A percentile compares a stretch with the other conserved stretches of the same genome.
phyloP scores from a whole-genome alignment of 2,888 invertebrate species.

The Drosophila seclusa region DNA sequence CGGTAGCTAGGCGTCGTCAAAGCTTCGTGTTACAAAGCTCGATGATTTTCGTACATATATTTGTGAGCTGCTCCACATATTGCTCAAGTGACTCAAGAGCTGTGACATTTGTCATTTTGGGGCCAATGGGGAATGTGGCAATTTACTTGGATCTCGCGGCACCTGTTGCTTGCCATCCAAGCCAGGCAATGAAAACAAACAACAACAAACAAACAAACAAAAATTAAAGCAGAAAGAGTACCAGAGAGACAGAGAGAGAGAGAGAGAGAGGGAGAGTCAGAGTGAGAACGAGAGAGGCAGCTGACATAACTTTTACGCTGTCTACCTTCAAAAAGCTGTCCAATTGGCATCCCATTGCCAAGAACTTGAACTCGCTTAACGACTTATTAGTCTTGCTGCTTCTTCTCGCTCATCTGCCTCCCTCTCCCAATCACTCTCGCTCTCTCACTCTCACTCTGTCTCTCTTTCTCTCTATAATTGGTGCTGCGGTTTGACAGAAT shows the following conservation, averaged over 20 bases:
- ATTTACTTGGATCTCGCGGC: conserved; percentile 37
- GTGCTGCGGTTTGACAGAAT: conserved; percentile 51
- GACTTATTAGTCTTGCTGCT: conserved; percentile 25
- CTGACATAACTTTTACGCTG: conserved; percentile 59
- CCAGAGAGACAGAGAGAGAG: conserved; percentile 4
- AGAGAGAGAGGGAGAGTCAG: not conserved
- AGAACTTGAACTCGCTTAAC: conserved; percentile 74
- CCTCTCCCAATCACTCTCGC: not conserved
- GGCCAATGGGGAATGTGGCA: conserved; percentile 16
- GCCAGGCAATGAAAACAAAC: conserved; percentile 34
- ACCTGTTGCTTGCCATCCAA: conserved; percentile 60
- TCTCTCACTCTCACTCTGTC: not conserved
- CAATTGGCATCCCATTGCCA: conserved; percentile 68
- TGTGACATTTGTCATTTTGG: conserved; percentile 17
- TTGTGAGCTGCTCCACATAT: not conserved
- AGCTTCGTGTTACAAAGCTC: conserved; percentile 32
- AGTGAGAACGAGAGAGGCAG: conserved; percentile 20
- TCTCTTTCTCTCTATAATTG: conserved; percentile 22
- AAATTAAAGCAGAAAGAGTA: not conserved
- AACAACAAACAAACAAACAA: not conserved
- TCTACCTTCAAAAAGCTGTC: conserved; percentile 52
- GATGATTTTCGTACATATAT: conserved; percentile 30
- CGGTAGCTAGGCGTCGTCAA: conserved; percentile 40
- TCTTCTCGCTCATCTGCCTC: conserved; percentile 9
- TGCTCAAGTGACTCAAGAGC: conserved; percentile 13